Evolutionary conservation across 2,797 vertebrate genomes (phyloP).

Genomic region (Coregonus sp.): DNA sequence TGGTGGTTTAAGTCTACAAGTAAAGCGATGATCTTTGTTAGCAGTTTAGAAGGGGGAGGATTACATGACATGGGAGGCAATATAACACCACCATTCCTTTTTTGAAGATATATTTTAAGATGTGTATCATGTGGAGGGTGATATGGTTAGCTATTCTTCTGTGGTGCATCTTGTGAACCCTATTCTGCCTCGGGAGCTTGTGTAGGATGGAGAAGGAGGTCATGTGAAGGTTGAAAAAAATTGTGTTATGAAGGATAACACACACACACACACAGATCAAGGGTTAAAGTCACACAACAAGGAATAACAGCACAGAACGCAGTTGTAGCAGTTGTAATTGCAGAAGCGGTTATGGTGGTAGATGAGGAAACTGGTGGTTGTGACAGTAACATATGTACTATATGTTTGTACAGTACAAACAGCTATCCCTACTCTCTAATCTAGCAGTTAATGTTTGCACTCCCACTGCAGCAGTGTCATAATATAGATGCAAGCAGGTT

Average conservation of each 20-base stretch:
- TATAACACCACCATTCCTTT: constrained; percentile 31
- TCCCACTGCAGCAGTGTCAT: no score
- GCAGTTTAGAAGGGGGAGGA: constrained; percentile 37
- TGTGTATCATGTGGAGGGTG: constrained; percentile 38
- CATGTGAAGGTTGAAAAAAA: neutral
- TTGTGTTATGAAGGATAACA: constrained; percentile 2
- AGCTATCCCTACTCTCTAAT: no score
- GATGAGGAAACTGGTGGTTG: no score
- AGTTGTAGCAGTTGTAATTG: no score
- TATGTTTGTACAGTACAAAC: no score
- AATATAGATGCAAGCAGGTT: no score
- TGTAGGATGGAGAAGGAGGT: neutral
- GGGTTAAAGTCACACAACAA: no score
- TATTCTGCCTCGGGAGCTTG: constrained; percentile 17
- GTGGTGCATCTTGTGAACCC: constrained; percentile 24
- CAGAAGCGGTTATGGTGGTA: no score
- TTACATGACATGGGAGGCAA: constrained; percentile 55
- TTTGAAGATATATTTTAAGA: constrained; percentile 37
- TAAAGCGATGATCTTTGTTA: constrained; percentile 52
- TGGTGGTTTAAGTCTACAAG: constrained; percentile 40
- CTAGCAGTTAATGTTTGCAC: no score
- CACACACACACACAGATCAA: no score
- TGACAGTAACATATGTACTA: no score
- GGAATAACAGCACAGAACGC: no score
- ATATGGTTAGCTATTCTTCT: constrained; percentile 42